These are phyloP conservation scores for Callitettix versicolor DNA, from an alignment of 1,140 invertebrate genomes.

Conservation along the genomic window DNA sequence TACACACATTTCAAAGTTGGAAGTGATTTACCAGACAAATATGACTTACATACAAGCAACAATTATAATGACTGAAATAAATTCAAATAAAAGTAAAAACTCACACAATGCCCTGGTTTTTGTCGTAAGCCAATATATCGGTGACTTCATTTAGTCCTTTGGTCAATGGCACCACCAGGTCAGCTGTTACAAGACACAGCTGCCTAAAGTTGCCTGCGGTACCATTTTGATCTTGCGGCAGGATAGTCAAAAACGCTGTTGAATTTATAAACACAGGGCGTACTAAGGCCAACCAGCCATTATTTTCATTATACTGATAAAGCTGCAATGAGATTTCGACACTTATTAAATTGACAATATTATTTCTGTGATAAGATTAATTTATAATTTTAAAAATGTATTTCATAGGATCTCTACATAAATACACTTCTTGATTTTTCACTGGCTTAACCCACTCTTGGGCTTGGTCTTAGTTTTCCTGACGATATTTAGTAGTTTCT, in stretches of 20 bases:
- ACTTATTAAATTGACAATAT: no score
- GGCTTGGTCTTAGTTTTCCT: no score
- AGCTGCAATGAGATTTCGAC: constrained; percentile 4
- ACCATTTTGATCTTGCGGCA: constrained; percentile 48
- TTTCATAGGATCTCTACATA: no score
- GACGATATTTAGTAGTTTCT: no score
- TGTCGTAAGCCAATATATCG: constrained; percentile 67
- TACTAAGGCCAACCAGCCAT: constrained; percentile 62
- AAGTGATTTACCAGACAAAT: no score
- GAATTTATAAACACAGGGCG: constrained; percentile 38
- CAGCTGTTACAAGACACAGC: constrained; percentile 42
- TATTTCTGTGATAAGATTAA: background rate
- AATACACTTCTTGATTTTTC: background rate
- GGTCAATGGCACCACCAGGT: constrained; percentile 44
- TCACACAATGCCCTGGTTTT: constrained; percentile 52
- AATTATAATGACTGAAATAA: no score
- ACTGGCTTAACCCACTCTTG: no score
- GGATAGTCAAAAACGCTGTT: constrained; percentile 40
- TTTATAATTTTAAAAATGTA: background rate
- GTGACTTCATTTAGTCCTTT: constrained; percentile 64
- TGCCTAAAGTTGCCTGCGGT: constrained; percentile 45
- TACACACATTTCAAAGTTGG: no score
- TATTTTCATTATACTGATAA: constrained; percentile 32
- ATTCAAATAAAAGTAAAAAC: no score
- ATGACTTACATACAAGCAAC: no score